Evolutionary conservation across 2,888 invertebrate species (phyloP), one percentile per base, ranked within the genome.

Genomic region (Nomada lathburiana): DNA sequence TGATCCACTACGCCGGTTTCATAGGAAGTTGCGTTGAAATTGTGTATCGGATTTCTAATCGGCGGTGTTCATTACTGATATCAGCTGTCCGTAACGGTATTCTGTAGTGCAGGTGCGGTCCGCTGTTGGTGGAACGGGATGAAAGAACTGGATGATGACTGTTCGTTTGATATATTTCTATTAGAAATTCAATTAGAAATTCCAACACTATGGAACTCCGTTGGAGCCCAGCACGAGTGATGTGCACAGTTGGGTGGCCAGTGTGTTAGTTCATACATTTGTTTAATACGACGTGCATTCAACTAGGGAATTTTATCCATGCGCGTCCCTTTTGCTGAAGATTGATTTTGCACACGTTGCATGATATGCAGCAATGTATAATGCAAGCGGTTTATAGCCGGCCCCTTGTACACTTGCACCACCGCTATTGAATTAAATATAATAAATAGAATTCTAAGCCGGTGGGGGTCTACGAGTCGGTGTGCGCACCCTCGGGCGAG

Each of bases 401-500:
- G 20, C 70, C 29, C 64, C 52, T 62, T 63, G 71, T 72, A 82
- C 82, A 87, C 82, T 82, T 85, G 87, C 16, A 63, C 29, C 74
- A 20, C 44, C 69, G 47, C 29, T 72, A 60, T 55, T 63, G 79
- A 80, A 87, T 85, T 73, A 87, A 86, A 86, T 82, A 77, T 77
- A 86, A 86, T 87, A 86, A 86, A 86, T 86, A 86, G 85, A 82
- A 84, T 73, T 69, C 69, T 52, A 57, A 76, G 57, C 75, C 53
- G 9, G 55, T 3, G n/a, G 59, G 73, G 72, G 82, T 36, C n/a
- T 5, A 70, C 67, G 64, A 50, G 68, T 69, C 29, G 82, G 68
- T 67, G 82, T 73, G 59, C 63, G 77, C 84, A 86, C 89, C 89
- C 88, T 87, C 85, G 76, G 79, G 64, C 83, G 82, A 84, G 80